Percentiles rank a stretch among this genome's conserved stretches.
Evolutionary conservation across 2,888 invertebrate species (phyloP).

Genomic region (Rhaphigaster nebulosa): DNA sequence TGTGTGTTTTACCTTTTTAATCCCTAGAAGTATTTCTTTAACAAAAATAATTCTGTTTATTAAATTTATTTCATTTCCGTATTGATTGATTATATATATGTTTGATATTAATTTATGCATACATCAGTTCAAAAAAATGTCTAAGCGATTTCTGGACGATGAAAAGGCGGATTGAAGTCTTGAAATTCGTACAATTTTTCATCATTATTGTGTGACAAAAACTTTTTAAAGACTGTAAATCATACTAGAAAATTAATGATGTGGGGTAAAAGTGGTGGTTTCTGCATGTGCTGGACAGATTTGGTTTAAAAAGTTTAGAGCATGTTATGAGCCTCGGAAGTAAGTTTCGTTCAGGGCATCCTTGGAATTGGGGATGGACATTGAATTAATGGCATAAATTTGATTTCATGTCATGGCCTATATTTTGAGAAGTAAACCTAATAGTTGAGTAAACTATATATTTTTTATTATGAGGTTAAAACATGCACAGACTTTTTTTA

Average conservation of each 20-base stretch:
- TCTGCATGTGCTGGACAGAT: background rate
- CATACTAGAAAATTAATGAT: background rate
- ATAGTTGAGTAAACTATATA: no score
- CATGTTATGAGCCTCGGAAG: background rate
- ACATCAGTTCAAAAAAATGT: background rate
- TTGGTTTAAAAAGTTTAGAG: background rate
- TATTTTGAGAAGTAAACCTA: no score
- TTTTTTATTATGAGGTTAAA: no score
- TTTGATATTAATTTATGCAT: background rate
- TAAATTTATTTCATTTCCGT: background rate
- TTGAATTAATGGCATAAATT: no score
- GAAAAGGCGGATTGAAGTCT: no score
- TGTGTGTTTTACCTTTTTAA: background rate
- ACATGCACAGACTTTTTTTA: background rate
- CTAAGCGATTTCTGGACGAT: background rate
- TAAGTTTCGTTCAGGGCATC: background rate
- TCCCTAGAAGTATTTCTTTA: background rate
- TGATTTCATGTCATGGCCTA: no score
- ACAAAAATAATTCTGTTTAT: background rate
- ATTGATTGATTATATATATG: background rate
- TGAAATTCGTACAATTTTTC: no score
- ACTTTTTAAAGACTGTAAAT: no score
- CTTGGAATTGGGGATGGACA: no score
- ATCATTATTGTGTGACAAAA: no score
- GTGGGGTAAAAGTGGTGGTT: no score